A percentile compares a stretch with the other conserved stretches of the same genome.
Conservation (phyloP, 2,797 vertebrate genomes). For the Poeciliopsis infans region DNA sequence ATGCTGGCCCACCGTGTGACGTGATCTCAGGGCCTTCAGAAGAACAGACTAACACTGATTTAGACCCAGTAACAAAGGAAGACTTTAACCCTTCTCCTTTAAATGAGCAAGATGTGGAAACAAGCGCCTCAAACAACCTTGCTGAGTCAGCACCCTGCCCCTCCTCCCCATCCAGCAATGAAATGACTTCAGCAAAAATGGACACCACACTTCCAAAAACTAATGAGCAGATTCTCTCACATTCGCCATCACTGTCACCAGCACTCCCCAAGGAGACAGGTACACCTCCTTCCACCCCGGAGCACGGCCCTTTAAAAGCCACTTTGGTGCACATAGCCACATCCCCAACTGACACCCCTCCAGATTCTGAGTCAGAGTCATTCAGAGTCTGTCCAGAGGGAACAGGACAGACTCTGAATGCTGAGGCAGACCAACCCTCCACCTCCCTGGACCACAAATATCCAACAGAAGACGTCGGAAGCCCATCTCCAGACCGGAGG, state of each 20-base stretch:
- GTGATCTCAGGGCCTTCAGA: constrained; percentile 12
- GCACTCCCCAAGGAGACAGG: constrained; percentile 13
- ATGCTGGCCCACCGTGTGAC: background rate
- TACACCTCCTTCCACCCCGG: constrained; percentile 51
- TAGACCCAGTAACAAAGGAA: constrained; percentile 8
- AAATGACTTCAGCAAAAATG: constrained; percentile 55
- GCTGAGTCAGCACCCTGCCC: constrained; percentile 28
- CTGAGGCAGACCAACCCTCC: constrained; percentile 49
- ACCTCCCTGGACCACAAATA: constrained; percentile 59
- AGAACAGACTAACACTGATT: constrained; percentile 1
- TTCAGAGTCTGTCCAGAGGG: background rate
- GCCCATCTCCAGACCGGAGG: constrained; percentile 27
- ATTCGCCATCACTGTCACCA: constrained; percentile 42
- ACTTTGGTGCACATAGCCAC: constrained; percentile 53
- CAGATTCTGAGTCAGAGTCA: constrained; percentile 6
- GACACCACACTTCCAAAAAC: constrained; percentile 58
- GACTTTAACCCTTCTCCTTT: background rate
- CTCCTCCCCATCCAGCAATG: constrained; percentile 49
- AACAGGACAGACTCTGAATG: background rate
- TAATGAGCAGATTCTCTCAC: constrained; percentile 32
- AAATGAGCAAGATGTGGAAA: constrained; percentile 22
- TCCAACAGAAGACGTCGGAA: background rate
- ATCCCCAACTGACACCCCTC: constrained; percentile 43
- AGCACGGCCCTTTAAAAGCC: constrained; percentile 50
- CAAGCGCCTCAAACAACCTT: constrained; percentile 15